Conservation (phyloP, 92 coral and sea anemone genomes). For the Paragorgia papillata region DNA sequence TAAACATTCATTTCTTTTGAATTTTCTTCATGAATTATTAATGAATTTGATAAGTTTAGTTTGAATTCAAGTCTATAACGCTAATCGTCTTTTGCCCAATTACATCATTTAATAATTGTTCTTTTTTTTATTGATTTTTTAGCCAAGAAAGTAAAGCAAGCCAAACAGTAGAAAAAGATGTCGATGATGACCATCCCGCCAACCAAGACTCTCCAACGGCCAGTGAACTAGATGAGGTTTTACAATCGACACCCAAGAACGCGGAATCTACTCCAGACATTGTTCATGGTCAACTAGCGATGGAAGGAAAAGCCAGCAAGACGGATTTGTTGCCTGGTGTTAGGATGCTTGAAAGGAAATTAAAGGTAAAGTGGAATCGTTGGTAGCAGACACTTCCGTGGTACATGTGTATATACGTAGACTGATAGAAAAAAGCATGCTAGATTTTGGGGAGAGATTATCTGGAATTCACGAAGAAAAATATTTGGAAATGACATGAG, state of each 20-base stretch:
- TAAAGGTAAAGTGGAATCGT: no score
- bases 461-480: no score
- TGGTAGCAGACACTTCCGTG: no score
- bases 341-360: conserved; percentile 26
- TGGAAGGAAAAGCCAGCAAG: conserved; percentile 9
- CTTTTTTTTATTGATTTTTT: neutral
- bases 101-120: neutral
- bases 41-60: no score
- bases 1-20: no score
- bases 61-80: no score
- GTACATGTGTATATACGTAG: no score
- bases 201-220: conserved; percentile 15
- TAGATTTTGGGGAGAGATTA: no score
- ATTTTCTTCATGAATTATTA: no score
- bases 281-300: neutral
- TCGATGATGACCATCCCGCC: conserved; percentile 16
- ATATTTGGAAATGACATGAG: no score
- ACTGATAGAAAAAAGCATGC: no score
- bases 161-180: neutral
- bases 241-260: conserved; percentile 30
- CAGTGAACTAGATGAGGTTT: conserved; percentile 28
- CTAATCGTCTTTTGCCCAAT: no score
- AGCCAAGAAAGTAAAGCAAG: conserved; percentile 39
- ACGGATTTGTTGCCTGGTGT: conserved; percentile 13
- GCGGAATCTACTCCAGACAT: conserved; percentile 26